Evolutionary conservation across 2,113 vertebrate genomes (phyloP).

Genomic region (Otus sunia): DNA sequence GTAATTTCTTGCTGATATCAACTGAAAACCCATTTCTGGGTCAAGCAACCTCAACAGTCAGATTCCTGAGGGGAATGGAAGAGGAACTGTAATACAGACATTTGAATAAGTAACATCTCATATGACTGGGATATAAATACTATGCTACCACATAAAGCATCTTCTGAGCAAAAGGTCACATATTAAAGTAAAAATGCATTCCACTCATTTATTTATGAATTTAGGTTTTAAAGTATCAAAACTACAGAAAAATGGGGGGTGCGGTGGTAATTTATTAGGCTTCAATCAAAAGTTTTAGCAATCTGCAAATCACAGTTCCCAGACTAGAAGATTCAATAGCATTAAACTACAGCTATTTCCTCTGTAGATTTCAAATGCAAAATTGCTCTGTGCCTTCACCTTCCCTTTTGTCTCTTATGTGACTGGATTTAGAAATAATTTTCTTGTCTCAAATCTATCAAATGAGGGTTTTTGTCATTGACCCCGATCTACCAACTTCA

Average conservation of each 20-base stretch:
- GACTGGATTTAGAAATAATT: neutral
- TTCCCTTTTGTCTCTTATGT: constrained; percentile 15
- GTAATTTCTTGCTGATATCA: neutral
- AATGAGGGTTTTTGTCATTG: neutral
- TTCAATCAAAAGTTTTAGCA: neutral
- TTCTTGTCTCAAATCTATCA: neutral
- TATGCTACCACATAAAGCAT: neutral
- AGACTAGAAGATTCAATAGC: neutral
- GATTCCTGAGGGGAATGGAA: neutral
- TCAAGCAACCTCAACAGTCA: neutral
- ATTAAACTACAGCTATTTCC: neutral
- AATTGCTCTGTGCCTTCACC: constrained; percentile 42
- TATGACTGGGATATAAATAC: neutral
- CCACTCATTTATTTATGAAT: neutral
- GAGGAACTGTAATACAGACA: neutral
- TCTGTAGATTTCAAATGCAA: constrained; percentile 15
- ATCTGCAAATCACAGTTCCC: neutral
- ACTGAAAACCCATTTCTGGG: neutral
- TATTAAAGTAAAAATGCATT: neutral
- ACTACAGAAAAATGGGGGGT: neutral
- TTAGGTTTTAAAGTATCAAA: neutral
- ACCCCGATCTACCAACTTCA: neutral
- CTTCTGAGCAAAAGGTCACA: neutral
- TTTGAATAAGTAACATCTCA: neutral
- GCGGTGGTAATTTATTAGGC: neutral